phyloP scores from a whole-genome alignment of 1,140 invertebrate genomes.

The Limonius californicus region DNA sequence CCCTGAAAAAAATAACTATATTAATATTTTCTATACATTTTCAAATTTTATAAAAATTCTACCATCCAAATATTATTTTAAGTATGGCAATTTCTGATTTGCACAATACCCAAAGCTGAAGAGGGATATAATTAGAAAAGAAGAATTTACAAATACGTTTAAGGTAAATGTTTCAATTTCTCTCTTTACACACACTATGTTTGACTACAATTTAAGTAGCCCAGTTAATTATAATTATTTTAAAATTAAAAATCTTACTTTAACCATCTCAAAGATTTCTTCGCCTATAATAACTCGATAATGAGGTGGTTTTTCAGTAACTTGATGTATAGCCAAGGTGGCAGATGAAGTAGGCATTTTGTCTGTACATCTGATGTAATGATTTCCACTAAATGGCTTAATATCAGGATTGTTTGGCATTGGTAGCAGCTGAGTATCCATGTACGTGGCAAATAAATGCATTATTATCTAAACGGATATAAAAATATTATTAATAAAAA shows the following conservation, averaged over 20 bases:
- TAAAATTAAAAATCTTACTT: conserved; percentile 48
- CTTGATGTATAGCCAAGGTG: conserved; percentile 55
- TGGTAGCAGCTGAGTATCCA: conserved; percentile 75
- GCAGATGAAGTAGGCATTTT: conserved; percentile 48
- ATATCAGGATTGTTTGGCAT: conserved; percentile 71
- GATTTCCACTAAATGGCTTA: conserved; percentile 63
- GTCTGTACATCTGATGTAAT: conserved; percentile 57
- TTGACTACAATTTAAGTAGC: too few species aligned
- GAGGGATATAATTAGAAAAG: background rate
- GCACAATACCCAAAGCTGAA: too few species aligned
- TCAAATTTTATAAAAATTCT: too few species aligned
- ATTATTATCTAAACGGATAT: conserved; percentile 68
- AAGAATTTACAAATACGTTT: too few species aligned
- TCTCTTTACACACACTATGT: too few species aligned
- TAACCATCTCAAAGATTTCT: conserved; percentile 61
- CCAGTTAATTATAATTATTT: too few species aligned
- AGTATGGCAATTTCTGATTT: too few species aligned
- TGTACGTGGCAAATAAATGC: conserved; percentile 75
- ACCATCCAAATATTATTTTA: too few species aligned
- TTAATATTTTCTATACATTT: too few species aligned
- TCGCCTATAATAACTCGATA: conserved; percentile 64
- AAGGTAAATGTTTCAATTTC: too few species aligned
- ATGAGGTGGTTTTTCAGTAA: conserved; percentile 65
- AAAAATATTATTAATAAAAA: too few species aligned
- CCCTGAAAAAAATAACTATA: conserved; percentile 67